These are phyloP conservation scores for Rhamnusium bicolor DNA, from an alignment of 2,888 invertebrate genomes.

Conservation along the genomic window DNA sequence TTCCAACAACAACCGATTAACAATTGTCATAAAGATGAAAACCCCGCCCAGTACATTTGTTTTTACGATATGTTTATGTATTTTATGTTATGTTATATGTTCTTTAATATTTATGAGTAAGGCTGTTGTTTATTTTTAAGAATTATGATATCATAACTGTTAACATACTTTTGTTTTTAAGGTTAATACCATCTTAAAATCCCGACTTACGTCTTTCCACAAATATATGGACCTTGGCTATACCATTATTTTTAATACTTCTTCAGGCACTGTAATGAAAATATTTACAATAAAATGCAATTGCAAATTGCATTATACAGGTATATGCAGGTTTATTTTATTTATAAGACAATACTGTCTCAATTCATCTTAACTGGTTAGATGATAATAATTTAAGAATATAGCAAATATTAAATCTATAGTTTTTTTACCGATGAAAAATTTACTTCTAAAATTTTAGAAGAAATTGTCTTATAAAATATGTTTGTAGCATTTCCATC, in stretches of 20 bases:
- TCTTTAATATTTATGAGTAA: conserved; percentile 13
- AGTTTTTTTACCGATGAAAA: no score
- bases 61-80: conserved; percentile 7
- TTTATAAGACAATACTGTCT: no score
- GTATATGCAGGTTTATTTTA: no score
- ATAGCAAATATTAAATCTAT: no score
- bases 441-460: no score
- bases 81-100: conserved; percentile 1
- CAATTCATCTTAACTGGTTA: no score
- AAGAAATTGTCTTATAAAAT: no score
- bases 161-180: conserved; percentile 13
- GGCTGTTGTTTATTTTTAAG: conserved; percentile 1
- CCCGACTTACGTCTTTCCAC: not conserved
- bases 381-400: no score
- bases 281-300: not conserved
- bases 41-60: conserved; percentile 18
- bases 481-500: no score
- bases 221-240: not conserved
- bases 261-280: not conserved
- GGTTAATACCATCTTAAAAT: conserved; percentile 22
- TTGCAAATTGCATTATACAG: not conserved
- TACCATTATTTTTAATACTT: not conserved
- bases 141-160: conserved; percentile 15
- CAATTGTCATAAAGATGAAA: not conserved
- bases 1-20: not conserved